Conservation (phyloP, 2,888 invertebrate species). For the Fragum fragum region DNA sequence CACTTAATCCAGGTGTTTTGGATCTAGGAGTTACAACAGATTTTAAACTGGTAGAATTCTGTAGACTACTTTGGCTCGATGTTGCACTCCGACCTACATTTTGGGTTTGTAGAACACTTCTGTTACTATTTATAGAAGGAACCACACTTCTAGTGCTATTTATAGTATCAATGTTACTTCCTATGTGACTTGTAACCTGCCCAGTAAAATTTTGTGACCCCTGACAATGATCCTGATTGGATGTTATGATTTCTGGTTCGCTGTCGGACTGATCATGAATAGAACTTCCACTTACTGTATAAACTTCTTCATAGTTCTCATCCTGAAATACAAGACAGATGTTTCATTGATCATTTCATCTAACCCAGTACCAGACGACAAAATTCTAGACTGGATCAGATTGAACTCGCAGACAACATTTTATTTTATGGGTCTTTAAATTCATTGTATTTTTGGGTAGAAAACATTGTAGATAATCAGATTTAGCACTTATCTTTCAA, state of each 20-base stretch:
- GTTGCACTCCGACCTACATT: neutral
- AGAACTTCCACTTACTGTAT: constrained; percentile 77
- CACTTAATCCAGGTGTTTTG: constrained; percentile 52
- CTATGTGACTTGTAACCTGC: neutral
- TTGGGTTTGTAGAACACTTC: neutral
- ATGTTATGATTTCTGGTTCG: constrained; percentile 60
- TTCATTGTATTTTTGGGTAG: too few species aligned
- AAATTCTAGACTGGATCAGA: too few species aligned
- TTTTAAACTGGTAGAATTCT: neutral
- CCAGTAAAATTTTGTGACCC: neutral
- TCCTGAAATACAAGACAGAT: too few species aligned
- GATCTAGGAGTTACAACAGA: constrained; percentile 39
- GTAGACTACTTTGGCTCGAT: neutral
- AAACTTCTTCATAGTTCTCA: constrained; percentile 78
- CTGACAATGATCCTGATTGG: constrained; percentile 21
- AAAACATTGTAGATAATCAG: too few species aligned
- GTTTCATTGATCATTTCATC: too few species aligned
- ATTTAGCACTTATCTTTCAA: too few species aligned
- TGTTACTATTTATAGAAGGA: constrained; percentile 28
- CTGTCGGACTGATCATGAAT: constrained; percentile 70
- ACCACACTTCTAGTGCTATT: constrained; percentile 25
- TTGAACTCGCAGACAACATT: too few species aligned
- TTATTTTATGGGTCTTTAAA: too few species aligned
- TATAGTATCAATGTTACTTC: constrained; percentile 18
- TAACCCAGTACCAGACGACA: too few species aligned